Percentiles rank a stretch among this genome's conserved stretches.
Conservation (phyloP, 2,888 invertebrate genomes). For the Athrips mouffetella region DNA sequence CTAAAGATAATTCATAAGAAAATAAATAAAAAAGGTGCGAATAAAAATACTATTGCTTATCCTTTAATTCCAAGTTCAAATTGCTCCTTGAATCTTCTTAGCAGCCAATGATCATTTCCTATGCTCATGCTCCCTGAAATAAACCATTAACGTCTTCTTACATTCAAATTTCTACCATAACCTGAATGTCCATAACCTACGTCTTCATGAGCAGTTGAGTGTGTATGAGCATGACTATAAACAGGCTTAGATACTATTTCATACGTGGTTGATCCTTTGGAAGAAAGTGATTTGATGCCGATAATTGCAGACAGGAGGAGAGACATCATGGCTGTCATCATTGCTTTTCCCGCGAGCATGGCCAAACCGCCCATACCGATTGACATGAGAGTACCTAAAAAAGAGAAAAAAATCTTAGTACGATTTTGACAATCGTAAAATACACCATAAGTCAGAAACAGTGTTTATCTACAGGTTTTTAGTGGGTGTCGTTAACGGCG, state of each 20-base stretch:
- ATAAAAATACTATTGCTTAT: no score
- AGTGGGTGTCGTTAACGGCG: no score
- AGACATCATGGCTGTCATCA: slow-evolving; percentile 90
- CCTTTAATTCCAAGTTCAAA: no score
- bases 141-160: slow-evolving; percentile 41
- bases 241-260: slow-evolving; percentile 91
- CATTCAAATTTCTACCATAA: slow-evolving; percentile 65
- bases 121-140: neutral
- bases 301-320: slow-evolving; percentile 86
- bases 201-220: slow-evolving; percentile 80
- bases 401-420: neutral
- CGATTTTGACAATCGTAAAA: no score
- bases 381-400: slow-evolving; percentile 83
- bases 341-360: slow-evolving; percentile 88
- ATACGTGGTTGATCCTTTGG: slow-evolving; percentile 86
- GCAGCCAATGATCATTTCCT: neutral
- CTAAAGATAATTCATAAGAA: no score
- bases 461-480: no score
- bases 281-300: slow-evolving; percentile 84
- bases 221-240: slow-evolving; percentile 81
- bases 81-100: neutral
- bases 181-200: slow-evolving; percentile 76
- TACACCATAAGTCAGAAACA: no score
- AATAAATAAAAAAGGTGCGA: no score
- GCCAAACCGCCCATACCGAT: slow-evolving; percentile 86